Evolutionary conservation across 2,888 invertebrate species (phyloP), one percentile per base, ranked within the genome.

Genomic region (Syrphus vitripennis): DNA sequence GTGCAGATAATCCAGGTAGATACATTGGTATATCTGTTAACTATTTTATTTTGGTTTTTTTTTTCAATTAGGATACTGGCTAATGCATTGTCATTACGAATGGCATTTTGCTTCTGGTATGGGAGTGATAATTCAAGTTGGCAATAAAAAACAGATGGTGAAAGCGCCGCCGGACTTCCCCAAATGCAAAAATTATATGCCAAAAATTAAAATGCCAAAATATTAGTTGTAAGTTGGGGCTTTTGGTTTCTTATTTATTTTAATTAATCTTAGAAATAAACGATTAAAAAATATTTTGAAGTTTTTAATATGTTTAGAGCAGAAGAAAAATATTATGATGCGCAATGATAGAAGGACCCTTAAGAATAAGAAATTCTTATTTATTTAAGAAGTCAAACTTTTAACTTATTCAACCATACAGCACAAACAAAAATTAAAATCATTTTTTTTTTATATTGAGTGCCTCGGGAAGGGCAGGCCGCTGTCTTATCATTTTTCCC

Each of bases 121-220:
- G 91, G 90, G 88, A n/a, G 70, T 91, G 10, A 76, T 90, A 29
- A 9, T 90, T n/a, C 90, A 90, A 87, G 90, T 90, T 37, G 91
- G 97, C 0, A 94, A 94, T 61, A 89, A 93, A 40, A 91, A 93
- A 16, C 95, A 97, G 89, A 95, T 96, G 91, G 94, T 95, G 0
- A 91, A 94, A 63, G 93, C 95, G 0, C 97, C 97, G 0, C 26
- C 24, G 7, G 95, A 95, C 90, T 97, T 97, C 90, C 97, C 97
- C 0, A 95, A 94, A 88, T 97, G 97, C 90, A 96, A 96, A 12
- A 95, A 95, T 75, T 97, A 95, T 91, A 93, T 95, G 31, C 90
- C 90, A 6, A 61, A 65, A 26, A 72, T 88, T 7, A 65, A 48
- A 37, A 34, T 59, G n/a, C 76, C 77, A 0, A 31, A 19, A 24